phyloP scores from a whole-genome alignment of 2,888 invertebrate genomes.

The Microctonus hyperodae region DNA sequence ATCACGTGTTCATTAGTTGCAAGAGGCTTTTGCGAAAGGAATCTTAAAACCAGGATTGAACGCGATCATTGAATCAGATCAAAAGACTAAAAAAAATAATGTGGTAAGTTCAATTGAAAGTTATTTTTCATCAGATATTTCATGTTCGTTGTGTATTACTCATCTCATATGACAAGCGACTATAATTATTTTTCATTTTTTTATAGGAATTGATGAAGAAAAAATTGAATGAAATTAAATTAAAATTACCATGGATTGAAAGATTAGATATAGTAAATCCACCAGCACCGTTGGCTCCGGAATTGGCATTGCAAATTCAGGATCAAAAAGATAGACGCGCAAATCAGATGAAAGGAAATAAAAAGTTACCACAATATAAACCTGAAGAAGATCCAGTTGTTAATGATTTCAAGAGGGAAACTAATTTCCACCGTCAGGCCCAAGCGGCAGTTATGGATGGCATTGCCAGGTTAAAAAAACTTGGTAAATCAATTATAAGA shows the following conservation, averaged over 20 bases:
- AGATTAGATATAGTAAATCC: constrained; percentile 79
- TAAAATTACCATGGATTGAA: constrained; percentile 86
- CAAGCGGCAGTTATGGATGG: constrained; percentile 86
- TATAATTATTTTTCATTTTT: not conserved
- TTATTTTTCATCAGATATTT: constrained; percentile 2
- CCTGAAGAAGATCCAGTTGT: constrained; percentile 79
- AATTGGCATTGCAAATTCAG: constrained; percentile 78
- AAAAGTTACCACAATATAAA: constrained; percentile 71
- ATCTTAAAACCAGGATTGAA: constrained; percentile 87
- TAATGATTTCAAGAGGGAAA: constrained; percentile 93
- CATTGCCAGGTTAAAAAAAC: constrained; percentile 77
- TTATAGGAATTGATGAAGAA: constrained; percentile 69
- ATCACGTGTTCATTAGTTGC: constrained; percentile 72
- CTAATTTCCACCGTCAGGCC: constrained; percentile 85
- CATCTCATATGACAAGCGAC: too few relatives aligned
- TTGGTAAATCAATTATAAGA: constrained; percentile 79
- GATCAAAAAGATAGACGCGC: constrained; percentile 77
- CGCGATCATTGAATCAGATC: constrained; percentile 68
- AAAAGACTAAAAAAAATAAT: constrained; percentile 74
- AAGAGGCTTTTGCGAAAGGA: constrained; percentile 88
- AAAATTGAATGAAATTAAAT: constrained; percentile 75
- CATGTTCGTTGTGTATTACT: constrained; percentile 41
- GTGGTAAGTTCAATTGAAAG: constrained; percentile 67
- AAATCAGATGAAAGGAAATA: constrained; percentile 72
- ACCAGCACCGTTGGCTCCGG: constrained; percentile 84